phyloP scores from a whole-genome alignment of 2,113 vertebrate species.

The Hoplias malabaricus region DNA sequence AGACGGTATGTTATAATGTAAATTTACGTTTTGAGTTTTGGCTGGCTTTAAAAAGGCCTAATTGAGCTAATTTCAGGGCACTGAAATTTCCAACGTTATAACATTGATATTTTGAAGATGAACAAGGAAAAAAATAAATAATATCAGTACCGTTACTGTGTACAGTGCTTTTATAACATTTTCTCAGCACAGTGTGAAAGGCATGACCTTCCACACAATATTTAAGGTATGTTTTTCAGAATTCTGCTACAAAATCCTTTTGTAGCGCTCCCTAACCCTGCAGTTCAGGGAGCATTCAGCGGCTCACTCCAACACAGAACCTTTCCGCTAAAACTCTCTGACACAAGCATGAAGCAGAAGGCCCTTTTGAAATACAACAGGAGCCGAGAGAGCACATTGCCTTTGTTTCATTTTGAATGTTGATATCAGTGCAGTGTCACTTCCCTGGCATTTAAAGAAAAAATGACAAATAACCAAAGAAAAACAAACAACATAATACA shows the following conservation, averaged over 20 bases:
- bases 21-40: constrained; percentile 9
- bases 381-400: constrained; percentile 15
- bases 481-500: constrained; percentile 59
- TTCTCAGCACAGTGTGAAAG: constrained; percentile 22
- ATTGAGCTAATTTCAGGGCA: neutral
- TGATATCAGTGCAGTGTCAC: constrained; percentile 60
- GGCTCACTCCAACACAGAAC: constrained; percentile 61
- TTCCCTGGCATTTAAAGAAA: constrained; percentile 68
- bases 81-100: neutral
- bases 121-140: constrained; percentile 28
- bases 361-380: neutral
- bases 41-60: constrained; percentile 24
- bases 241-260: neutral
- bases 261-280: neutral
- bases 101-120: neutral
- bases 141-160: constrained; percentile 27
- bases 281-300: neutral
- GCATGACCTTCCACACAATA: neutral
- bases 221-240: neutral
- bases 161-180: constrained; percentile 29
- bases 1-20: neutral
- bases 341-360: neutral
- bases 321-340: constrained; percentile 36
- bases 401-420: neutral
- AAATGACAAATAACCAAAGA: constrained; percentile 47